Percentiles rank a stretch among this genome's conserved stretches.
Evolutionary conservation across 2,113 vertebrate genomes (phyloP).

Genomic region (Peucedramus taeniatus): DNA sequence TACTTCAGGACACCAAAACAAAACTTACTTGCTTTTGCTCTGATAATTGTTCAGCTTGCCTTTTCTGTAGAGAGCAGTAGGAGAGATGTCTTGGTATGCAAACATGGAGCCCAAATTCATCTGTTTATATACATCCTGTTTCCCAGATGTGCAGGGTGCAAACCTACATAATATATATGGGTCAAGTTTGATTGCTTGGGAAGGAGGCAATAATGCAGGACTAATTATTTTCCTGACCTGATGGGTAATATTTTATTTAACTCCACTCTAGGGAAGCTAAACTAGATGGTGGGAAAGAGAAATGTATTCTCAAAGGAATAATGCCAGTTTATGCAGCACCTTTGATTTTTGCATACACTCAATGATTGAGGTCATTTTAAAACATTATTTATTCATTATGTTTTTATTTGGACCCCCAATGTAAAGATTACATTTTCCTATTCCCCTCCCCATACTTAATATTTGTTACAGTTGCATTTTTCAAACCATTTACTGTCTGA

Average conservation of each 20-base stretch:
- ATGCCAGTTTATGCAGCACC: conserved; percentile 47
- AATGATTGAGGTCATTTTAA: conserved; percentile 62
- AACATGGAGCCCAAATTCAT: neutral
- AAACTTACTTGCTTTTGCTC: neutral
- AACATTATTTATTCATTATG: conserved; percentile 72
- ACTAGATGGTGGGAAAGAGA: conserved; percentile 56
- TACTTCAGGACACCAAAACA: neutral
- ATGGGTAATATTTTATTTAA: conserved; percentile 77
- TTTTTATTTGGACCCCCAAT: conserved; percentile 43
- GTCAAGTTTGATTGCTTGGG: conserved; percentile 75
- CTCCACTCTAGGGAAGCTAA: conserved; percentile 57
- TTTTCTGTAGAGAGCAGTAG: neutral
- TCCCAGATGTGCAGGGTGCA: conserved; percentile 54
- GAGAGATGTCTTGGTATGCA: neutral
- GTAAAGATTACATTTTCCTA: conserved; percentile 31
- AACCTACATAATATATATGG: conserved; percentile 79
- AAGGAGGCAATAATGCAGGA: conserved; percentile 69
- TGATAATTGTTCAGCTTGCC: neutral
- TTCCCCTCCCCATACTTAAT: conserved; percentile 4
- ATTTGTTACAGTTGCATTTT: conserved; percentile 70
- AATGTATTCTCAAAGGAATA: conserved; percentile 50
- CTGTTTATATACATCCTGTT: neutral
- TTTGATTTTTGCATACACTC: conserved; percentile 58
- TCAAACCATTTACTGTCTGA: conserved; percentile 71
- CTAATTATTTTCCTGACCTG: conserved; percentile 78